Evolutionary conservation across 2,113 vertebrate genomes (phyloP).

Genomic region (Indicator indicator): DNA sequence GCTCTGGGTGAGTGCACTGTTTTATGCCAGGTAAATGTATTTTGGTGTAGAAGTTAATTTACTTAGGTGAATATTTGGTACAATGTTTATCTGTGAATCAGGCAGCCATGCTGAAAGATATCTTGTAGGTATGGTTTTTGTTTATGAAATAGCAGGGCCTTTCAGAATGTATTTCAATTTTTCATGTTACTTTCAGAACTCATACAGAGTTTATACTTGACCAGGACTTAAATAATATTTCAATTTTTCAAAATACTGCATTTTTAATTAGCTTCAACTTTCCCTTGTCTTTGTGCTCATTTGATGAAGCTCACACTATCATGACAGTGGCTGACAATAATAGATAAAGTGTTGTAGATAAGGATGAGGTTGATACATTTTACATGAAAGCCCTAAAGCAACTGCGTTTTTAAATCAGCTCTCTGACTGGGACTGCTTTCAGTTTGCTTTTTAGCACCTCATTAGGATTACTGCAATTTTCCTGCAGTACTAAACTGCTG

Average conservation of each 20-base stretch:
- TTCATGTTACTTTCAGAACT: constrained; percentile 30
- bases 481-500: constrained; percentile 18
- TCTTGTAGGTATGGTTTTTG: neutral
- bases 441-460: constrained; percentile 53
- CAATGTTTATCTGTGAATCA: neutral
- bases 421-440: constrained; percentile 9
- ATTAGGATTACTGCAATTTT: constrained; percentile 37
- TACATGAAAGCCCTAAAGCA: constrained; percentile 16
- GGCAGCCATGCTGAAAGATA: neutral
- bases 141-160: constrained; percentile 14
- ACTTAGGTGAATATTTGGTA: constrained; percentile 2
- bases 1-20: neutral
- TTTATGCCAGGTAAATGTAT: neutral
- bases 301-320: constrained; percentile 16
- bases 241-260: constrained; percentile 6
- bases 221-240: neutral
- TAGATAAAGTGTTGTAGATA: constrained; percentile 36
- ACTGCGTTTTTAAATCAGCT: neutral
- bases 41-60: neutral
- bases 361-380: constrained; percentile 51
- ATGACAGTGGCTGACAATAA: constrained; percentile 28
- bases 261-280: constrained; percentile 45
- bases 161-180: constrained; percentile 43
- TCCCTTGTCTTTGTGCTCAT: neutral
- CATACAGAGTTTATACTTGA: neutral